Percentiles rank a stretch among this genome's conserved stretches.
Conservation (phyloP, 2,888 invertebrate species). For the Axea sp. region DNA sequence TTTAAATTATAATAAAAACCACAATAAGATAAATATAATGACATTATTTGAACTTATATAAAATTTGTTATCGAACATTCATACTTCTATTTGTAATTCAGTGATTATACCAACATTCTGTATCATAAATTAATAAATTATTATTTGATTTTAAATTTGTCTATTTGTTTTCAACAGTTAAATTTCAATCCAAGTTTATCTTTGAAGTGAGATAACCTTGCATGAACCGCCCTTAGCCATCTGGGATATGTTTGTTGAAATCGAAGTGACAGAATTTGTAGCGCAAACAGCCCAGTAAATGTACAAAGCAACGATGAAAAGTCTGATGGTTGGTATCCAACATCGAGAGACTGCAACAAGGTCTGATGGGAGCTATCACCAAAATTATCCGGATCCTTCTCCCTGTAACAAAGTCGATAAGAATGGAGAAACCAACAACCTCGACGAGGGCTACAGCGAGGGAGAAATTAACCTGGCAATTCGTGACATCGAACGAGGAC, state of each 20-base stretch:
- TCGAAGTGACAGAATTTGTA: conserved; percentile 83
- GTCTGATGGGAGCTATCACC: conserved; percentile 84
- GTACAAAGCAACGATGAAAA: conserved; percentile 77
- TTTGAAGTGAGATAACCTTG: neutral
- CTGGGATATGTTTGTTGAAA: conserved; percentile 85
- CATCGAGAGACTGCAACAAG: conserved; percentile 82
- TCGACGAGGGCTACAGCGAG: conserved; percentile 74
- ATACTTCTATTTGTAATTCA: too few species aligned
- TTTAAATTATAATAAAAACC: too few species aligned
- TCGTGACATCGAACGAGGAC: conserved; percentile 84
- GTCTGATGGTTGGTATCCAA: conserved; percentile 86
- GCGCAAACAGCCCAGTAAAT: conserved; percentile 80
- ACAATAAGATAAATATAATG: too few species aligned
- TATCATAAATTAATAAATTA: too few species aligned
- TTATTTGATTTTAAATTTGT: too few species aligned
- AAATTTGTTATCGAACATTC: too few species aligned
- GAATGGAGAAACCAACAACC: conserved; percentile 81
- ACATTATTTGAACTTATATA: too few species aligned
- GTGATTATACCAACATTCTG: too few species aligned
- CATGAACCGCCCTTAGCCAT: conserved; percentile 70
- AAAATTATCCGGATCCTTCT: conserved; percentile 84
- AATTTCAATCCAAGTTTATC: conserved; percentile 40
- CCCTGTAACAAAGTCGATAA: conserved; percentile 82
- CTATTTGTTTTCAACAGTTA: conserved; percentile 40
- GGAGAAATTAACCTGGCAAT: conserved; percentile 81